Percentiles rank a stretch among this genome's conserved stretches.
phyloP scores from a whole-genome alignment of 2,797 vertebrate genomes.

The Fistularia tabacaria region DNA sequence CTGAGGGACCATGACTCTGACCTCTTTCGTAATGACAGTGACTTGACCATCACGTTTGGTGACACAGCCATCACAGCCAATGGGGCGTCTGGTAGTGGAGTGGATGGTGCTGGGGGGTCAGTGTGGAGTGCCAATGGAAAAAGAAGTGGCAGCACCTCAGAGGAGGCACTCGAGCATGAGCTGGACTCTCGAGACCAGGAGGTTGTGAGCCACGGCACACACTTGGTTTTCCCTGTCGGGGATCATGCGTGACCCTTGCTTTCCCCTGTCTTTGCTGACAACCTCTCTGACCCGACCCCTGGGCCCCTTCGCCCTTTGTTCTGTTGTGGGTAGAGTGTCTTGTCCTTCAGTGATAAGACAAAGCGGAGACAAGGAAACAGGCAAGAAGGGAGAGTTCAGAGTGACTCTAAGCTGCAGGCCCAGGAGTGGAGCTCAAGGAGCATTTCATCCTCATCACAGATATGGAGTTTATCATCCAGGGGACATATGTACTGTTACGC shows the following conservation, averaged over 20 bases:
- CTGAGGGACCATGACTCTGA: constrained; percentile 89
- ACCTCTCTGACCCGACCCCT: constrained; percentile 18
- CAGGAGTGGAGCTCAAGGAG: constrained; percentile 12
- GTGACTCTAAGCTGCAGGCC: constrained; percentile 19
- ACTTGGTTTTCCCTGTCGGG: constrained; percentile 92
- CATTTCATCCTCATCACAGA: constrained; percentile 44
- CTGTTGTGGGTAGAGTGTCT: constrained; percentile 25
- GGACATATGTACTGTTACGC: constrained; percentile 7
- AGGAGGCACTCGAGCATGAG: constrained; percentile 89
- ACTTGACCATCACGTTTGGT: constrained; percentile 90
- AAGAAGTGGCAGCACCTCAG: constrained; percentile 80
- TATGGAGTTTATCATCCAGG: constrained; percentile 25
- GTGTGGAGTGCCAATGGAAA: constrained; percentile 68
- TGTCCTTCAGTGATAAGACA: constrained; percentile 34
- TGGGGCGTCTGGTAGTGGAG: constrained; percentile 80
- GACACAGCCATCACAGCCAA: constrained; percentile 92
- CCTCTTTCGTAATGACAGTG: constrained; percentile 86
- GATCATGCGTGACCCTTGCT: constrained; percentile 81
- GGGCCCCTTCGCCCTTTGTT: constrained; percentile 28
- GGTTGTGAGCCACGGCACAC: constrained; percentile 87
- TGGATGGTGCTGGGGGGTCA: constrained; percentile 24
- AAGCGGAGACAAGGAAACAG: constrained; percentile 32
- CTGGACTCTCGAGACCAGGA: constrained; percentile 88
- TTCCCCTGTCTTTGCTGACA: background rate
- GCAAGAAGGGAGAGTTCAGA: constrained; percentile 17